Base-by-base conservation (phyloP, 2,888 invertebrate species). In the Lamellibrachia columna region DNA sequence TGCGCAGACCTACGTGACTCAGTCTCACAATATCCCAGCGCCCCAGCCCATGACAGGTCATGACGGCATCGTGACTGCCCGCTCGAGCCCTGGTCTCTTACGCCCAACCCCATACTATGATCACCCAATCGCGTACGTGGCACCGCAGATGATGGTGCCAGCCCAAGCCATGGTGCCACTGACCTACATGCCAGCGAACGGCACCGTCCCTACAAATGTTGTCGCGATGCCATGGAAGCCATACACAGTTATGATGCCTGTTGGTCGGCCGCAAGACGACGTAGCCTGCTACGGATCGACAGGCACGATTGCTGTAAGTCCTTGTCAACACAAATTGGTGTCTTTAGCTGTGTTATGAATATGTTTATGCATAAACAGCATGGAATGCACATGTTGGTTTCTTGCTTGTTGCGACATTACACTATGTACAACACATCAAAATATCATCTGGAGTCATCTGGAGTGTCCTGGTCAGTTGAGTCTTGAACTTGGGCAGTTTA, bases 121-220 rank as follows among this genome's bases (percentile, higher is more conserved):
- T 22, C 75, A 75, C 75, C 75, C 75, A 6, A 75, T 75, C 22
- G 75, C 75, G 75, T 75, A 75, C 22, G 75, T n/a, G 6, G n/a
- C 75, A 75, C 75, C 75, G 2, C 75, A 75, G 75, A 75, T 75
- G 75, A 75, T 75, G 75, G 75, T 75, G 75, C 75, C 75, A 75
- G 75, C 75, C 75, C 75, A 75, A n/a, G 75, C 75, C 15, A 15
- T 75, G 75, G 75, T 75, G 22, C 75, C 75, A n/a, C 75, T 75
- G 22, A 75, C 75, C 75, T 75, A 75, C n/a, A 6, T 75, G 75
- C 75, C 75, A 22, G 75, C 75, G 22, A 75, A 75, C 6, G 75
- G 75, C n/a, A 75, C 75, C 4, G 2, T 75, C 6, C 75, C 75
- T 15, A 75, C 75, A n/a, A 75, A 75, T 22, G 75, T 75, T 6